Evolutionary conservation across 2,113 vertebrate species (phyloP).

Genomic region (Sialia sialis): DNA sequence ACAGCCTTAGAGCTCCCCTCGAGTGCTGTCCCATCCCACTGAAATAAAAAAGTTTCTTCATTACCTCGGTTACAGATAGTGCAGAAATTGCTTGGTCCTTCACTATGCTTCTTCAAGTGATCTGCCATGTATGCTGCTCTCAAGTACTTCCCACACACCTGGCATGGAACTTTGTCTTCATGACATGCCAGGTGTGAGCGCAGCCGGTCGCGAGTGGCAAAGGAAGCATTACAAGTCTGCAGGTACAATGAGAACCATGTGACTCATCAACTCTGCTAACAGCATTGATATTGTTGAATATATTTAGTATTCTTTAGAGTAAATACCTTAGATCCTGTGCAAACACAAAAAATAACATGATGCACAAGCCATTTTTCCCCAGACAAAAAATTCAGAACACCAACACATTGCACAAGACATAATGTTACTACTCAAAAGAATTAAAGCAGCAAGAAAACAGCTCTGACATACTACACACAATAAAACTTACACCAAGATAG

Average conservation of each 20-base stretch:
- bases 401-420: neutral
- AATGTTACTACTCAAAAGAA: neutral
- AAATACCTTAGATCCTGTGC: neutral
- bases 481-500: neutral
- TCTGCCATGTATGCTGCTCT: slow-evolving; percentile 97
- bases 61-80: slow-evolving; percentile 99
- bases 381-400: neutral
- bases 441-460: neutral
- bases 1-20: neutral
- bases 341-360: neutral
- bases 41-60: neutral
- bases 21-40: neutral
- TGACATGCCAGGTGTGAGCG: slow-evolving; percentile 97
- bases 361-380: neutral
- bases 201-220: slow-evolving; percentile 96
- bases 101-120: slow-evolving; percentile 98
- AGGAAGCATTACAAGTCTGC: slow-evolving; percentile 98
- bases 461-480: neutral
- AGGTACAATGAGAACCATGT: slow-evolving; percentile 53
- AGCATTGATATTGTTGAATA: neutral
- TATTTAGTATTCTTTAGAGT: neutral
- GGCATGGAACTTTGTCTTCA: slow-evolving; percentile 98
- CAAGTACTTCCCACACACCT: slow-evolving; percentile 97
- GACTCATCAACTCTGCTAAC: neutral
- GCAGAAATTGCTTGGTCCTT: slow-evolving; percentile 98